Conservation (phyloP, 2,113 vertebrate species). For the Dromaius novaehollandiae region DNA sequence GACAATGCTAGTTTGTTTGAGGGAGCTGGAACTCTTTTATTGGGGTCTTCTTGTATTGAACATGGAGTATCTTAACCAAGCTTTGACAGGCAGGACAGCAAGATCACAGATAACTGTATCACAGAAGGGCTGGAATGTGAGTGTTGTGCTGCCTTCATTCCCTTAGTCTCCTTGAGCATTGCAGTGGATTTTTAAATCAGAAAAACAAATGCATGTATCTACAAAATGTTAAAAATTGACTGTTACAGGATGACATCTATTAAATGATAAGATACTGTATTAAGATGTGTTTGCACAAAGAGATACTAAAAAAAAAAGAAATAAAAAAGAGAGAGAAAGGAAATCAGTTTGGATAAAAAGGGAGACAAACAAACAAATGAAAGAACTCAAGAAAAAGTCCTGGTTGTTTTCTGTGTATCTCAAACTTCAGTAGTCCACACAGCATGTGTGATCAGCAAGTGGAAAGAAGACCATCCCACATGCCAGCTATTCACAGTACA, state of each 20-base stretch:
- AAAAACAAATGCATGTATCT: not conserved
- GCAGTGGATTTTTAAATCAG: not conserved
- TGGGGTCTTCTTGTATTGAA: not conserved
- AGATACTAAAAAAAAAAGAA: not conserved
- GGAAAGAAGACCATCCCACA: not conserved
- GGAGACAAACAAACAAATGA: not conserved
- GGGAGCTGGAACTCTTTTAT: not conserved
- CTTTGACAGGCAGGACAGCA: not conserved
- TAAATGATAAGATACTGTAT: not conserved
- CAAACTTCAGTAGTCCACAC: not conserved
- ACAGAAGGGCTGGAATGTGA: not conserved
- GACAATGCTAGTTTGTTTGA: not conserved
- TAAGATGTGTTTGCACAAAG: not conserved
- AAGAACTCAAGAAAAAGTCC: not conserved
- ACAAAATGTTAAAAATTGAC: not conserved
- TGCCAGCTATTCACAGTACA: conserved; percentile 31
- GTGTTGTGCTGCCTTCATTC: not conserved
- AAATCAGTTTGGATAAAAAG: not conserved
- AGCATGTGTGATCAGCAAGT: not conserved
- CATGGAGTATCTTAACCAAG: not conserved
- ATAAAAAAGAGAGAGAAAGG: not conserved
- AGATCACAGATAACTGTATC: not conserved
- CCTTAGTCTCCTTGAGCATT: not conserved
- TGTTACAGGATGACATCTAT: not conserved
- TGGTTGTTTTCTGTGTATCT: not conserved